Conservation (phyloP, 2,797 vertebrate genomes). For the Smutsia gigantea region DNA sequence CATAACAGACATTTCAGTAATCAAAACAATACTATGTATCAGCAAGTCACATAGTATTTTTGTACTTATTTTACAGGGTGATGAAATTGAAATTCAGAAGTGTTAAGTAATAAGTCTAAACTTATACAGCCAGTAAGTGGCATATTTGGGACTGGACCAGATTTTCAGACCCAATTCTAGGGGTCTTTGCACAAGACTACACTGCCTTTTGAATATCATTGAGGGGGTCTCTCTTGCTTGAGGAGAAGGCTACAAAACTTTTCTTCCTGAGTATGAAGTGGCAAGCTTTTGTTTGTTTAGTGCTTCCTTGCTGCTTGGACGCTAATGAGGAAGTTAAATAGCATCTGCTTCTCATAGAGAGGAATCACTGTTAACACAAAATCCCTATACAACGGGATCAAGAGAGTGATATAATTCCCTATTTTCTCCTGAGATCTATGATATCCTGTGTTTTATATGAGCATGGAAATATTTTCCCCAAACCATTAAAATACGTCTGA, state of each 20-base stretch:
- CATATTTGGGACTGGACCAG: neutral
- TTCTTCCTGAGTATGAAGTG: neutral
- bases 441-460: constrained; percentile 31
- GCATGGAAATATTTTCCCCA: neutral
- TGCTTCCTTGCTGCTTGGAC: neutral
- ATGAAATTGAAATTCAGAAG: neutral
- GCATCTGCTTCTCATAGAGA: constrained; percentile 9
- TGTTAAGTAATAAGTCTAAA: neutral
- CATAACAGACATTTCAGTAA: neutral
- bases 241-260: neutral
- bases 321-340: neutral
- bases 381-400: neutral
- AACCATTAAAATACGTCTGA: constrained; percentile 28
- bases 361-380: constrained; percentile 26
- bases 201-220: neutral
- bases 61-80: neutral
- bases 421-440: neutral
- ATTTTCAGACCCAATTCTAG: neutral
- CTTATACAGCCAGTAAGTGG: neutral
- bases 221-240: neutral
- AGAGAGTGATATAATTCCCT: neutral
- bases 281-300: constrained; percentile 11
- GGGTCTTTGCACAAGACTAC: neutral
- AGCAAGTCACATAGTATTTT: neutral
- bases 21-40: neutral